phyloP scores from a whole-genome alignment of 2,113 vertebrate species.

The Bufo gargarizans region DNA sequence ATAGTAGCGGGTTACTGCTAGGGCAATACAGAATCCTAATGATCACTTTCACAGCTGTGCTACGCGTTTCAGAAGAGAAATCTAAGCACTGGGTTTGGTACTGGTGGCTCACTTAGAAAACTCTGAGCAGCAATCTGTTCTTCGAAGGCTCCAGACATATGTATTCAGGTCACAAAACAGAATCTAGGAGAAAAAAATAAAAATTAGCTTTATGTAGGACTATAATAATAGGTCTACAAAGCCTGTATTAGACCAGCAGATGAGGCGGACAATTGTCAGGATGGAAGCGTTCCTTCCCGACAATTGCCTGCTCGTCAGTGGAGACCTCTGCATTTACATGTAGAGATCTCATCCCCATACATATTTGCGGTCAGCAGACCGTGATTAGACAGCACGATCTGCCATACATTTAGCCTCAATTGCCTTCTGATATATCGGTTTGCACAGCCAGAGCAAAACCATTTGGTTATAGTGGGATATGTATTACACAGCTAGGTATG shows the following conservation, averaged over 20 bases:
- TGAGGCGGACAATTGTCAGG: too few relatives aligned
- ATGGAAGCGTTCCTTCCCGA: too few relatives aligned
- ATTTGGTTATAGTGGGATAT: too few relatives aligned
- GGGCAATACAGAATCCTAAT: slow-evolving; percentile 89
- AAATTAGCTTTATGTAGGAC: not conserved
- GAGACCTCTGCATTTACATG: too few relatives aligned
- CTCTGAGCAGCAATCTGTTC: slow-evolving; percentile 76
- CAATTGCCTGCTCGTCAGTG: too few relatives aligned
- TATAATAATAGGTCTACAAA: not conserved
- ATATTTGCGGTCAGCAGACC: too few relatives aligned
- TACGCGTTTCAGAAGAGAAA: slow-evolving; percentile 88
- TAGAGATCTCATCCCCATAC: too few relatives aligned
- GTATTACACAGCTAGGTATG: too few relatives aligned
- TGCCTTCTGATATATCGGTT: too few relatives aligned
- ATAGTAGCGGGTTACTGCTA: slow-evolving; percentile 83
- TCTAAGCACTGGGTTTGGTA: slow-evolving; percentile 78
- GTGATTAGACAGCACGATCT: too few relatives aligned
- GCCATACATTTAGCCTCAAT: too few relatives aligned
- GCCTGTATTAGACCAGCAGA: not conserved
- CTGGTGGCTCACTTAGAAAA: slow-evolving; percentile 77
- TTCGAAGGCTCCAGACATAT: slow-evolving; percentile 79
- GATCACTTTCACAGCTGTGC: slow-evolving; percentile 96
- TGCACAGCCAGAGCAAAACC: too few relatives aligned
- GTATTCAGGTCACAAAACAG: slow-evolving; percentile 76
- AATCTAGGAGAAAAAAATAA: slow-evolving; percentile 70